Base-by-base conservation (phyloP, 2,797 vertebrate genomes). In the Rhinogobio ventralis region DNA sequence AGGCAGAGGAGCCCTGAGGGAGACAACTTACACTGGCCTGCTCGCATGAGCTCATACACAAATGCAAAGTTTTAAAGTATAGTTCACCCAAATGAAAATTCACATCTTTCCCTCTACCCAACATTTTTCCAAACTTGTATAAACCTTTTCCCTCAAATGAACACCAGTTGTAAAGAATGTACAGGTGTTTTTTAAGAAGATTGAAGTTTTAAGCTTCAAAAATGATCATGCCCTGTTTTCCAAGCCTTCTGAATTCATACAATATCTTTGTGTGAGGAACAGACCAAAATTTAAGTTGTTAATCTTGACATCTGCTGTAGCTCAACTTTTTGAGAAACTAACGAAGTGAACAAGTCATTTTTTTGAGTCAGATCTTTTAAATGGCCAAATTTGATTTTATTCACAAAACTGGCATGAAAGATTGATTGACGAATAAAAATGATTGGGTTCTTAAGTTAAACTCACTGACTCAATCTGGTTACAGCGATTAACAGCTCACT, bases 1-100 rank as follows among this genome's bases (percentile, higher is more conserved):
- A 81, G 80, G 53, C 80, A 64, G 49, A 78, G 15, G 73, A 83
- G 69, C 42, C 30, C 33, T 15, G 51, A 62, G 51, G 55, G 39
- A 83, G n/a, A 75, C 45, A 28, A 73, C 71, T 75, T 75, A 14
- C 55, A 33, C 25, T 19, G 72, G 57, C 60, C 57, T 30, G 36
- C 80, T 82, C 2, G 4, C 68, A 45, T 55, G 49, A 68, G 49
- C 39, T 45, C 42, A 64, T 71, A 57, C 79, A 5, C 15, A 13
- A 28, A 45, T 28, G 2, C 23, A 39, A 39, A n/a, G 28, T 73
- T 82, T 73, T 30, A 73, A 72, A 57, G 7, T 11, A 6, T 51
- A 25, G 42, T 80, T 68, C 13, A 23, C 30, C 20, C 6, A 36
- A 17, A 69, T 53, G 10, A 51, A 28, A 67, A 67, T 75, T 10